Evolutionary conservation across 2,113 vertebrate genomes (phyloP).

Genomic region (Lepus europaeus): DNA sequence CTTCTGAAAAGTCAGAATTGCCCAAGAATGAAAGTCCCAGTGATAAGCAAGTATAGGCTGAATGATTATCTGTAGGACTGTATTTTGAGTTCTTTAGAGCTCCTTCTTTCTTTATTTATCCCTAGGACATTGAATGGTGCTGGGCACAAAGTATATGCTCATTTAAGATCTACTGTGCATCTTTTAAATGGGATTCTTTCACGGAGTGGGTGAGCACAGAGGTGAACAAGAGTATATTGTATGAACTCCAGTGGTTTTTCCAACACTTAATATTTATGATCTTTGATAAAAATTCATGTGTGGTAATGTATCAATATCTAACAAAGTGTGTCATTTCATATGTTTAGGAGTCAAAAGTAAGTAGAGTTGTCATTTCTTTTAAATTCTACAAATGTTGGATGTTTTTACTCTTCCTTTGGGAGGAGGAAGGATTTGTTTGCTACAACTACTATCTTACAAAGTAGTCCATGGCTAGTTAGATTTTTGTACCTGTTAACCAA

Average conservation of each 20-base stretch:
- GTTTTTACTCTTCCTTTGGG: background rate
- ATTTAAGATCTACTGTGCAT: background rate
- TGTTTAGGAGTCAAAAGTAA: background rate
- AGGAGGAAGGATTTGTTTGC: slow-evolving; percentile 21
- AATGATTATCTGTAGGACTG: background rate
- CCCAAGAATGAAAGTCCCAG: slow-evolving; percentile 13
- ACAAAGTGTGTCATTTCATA: slow-evolving; percentile 9
- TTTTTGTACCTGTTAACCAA: background rate
- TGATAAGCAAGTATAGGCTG: background rate
- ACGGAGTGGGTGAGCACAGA: background rate
- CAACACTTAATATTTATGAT: background rate
- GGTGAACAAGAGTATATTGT: background rate
- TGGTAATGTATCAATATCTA: background rate
- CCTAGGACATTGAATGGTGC: background rate
- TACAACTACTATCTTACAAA: background rate
- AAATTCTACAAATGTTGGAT: background rate
- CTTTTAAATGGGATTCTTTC: slow-evolving; percentile 45
- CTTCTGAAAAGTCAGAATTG: slow-evolving; percentile 10
- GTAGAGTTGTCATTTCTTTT: background rate
- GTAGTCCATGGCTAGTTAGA: background rate
- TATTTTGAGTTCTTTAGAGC: background rate
- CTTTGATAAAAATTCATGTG: slow-evolving; percentile 27
- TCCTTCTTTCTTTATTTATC: background rate
- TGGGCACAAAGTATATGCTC: background rate
- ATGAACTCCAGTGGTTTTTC: background rate